Conservation (phyloP, 2,113 vertebrate genomes). For the Sander vitreus region DNA sequence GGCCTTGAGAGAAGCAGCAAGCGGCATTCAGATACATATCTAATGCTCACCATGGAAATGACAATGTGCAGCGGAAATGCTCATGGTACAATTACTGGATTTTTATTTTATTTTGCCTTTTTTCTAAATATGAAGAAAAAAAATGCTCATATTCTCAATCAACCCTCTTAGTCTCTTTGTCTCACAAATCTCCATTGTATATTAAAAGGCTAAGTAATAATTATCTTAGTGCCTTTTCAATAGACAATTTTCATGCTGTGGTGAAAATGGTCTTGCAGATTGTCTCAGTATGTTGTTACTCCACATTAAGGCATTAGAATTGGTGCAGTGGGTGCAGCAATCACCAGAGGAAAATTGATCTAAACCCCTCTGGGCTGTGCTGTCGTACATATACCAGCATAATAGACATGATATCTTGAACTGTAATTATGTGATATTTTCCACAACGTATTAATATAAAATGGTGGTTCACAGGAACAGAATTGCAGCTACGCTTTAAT, state of each 20-base stretch:
- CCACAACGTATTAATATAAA: constrained; percentile 45
- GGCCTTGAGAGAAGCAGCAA: constrained; percentile 78
- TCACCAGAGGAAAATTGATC: constrained; percentile 62
- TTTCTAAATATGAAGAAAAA: constrained; percentile 17
- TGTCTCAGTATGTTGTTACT: constrained; percentile 52
- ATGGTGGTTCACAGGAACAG: constrained; percentile 18
- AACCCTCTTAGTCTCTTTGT: constrained; percentile 26
- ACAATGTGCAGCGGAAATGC: constrained; percentile 66
- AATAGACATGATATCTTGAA: constrained; percentile 48
- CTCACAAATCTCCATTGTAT: constrained; percentile 59
- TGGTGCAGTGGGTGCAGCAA: constrained; percentile 47
- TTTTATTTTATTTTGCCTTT: constrained; percentile 54
- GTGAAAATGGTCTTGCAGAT: constrained; percentile 60
- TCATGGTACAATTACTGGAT: constrained; percentile 63
- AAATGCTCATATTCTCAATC: constrained; percentile 56
- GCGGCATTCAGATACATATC: constrained; percentile 81
- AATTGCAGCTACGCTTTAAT: constrained; percentile 38
- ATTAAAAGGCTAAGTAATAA: constrained; percentile 69
- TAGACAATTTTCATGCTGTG: constrained; percentile 66
- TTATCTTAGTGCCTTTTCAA: constrained; percentile 69
- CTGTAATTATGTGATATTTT: constrained; percentile 63
- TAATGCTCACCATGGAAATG: constrained; percentile 71
- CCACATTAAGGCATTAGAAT: constrained; percentile 48
- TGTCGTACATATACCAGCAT: constrained; percentile 3
- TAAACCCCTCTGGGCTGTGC: constrained; percentile 43